Evolutionary conservation across 2,888 invertebrate genomes (phyloP), one percentile per base, ranked within the genome.

Genomic region (Stomorhina lunata): DNA sequence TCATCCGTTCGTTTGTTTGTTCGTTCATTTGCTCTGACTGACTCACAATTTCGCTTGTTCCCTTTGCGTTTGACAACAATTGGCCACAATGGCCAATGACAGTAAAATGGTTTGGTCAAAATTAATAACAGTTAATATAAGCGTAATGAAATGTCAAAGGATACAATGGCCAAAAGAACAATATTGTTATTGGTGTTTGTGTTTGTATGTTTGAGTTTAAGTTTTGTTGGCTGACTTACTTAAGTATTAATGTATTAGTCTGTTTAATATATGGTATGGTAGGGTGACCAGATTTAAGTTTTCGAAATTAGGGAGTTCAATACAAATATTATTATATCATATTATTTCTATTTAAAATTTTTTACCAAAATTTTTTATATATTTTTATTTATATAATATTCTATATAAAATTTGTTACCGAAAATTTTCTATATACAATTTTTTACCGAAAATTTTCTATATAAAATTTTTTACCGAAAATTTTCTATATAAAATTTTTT

Each of bases 71-170:
- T 76, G 71, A 76, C 79, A 82, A 76, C 79, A 55, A 79, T 71
- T 82, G 71, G 71, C 82, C 82, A 72, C 79, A 79, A 82, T 75
- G 40, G 61, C 65, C 79, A 82, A 71, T 79, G 82, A 72, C 82
- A 82, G 79, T 66, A 76, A 82, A 79, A 82, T 75, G 65, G 63
- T 79, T 82, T 71, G 79, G 75, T 82, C 75, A 65, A 79, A 79
- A 76, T 79, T 79, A 82, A 79, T 82, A 79, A 76, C 75, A 71
- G 71, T 76, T 82, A 79, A 82, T 79, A 71, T 55, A 75, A 82
- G 71, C 75, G 45, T 79, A 79, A 82, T 79, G 78, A 82, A 82
- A 82, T 79, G 82, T 82, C 78, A 82, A 79, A 79, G 69, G 71
- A 82, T 78, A 43, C 57, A 63, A 69, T 75, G 37, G 45, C 57